Percentiles rank a stretch among this genome's conserved stretches.
Evolutionary conservation across 37 sponge, comb jelly and placozoan genomes (phyloP).

Genomic region (Chondrilla cf. caribensis): DNA sequence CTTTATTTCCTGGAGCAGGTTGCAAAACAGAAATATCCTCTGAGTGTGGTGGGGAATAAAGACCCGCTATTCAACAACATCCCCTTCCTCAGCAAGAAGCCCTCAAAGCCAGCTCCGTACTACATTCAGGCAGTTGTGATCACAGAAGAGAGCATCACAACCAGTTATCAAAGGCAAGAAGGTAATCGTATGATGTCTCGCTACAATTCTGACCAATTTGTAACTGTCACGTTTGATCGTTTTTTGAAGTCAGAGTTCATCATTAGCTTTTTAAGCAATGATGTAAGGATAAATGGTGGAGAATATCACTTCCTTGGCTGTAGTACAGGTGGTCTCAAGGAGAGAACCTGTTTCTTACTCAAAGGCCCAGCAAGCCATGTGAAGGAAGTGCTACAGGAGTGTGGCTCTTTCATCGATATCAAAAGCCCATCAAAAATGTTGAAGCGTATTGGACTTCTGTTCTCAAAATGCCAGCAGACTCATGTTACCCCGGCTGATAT

Average conservation of each 20-base stretch:
- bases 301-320: slow-evolving; percentile 65
- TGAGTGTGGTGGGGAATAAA: background rate
- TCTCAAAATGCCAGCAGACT: slow-evolving; percentile 59
- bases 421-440: slow-evolving; percentile 51
- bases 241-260: slow-evolving; percentile 17
- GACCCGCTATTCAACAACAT: background rate
- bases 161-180: background rate
- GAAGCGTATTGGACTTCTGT: slow-evolving; percentile 76
- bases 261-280: slow-evolving; percentile 13
- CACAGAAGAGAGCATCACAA: background rate
- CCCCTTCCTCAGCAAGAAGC: background rate
- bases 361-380: slow-evolving; percentile 35
- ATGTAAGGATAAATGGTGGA: slow-evolving; percentile 44
- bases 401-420: slow-evolving; percentile 45
- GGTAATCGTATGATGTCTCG: slow-evolving; percentile 57
- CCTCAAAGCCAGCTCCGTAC: background rate
- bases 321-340: slow-evolving; percentile 66
- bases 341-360: slow-evolving; percentile 59
- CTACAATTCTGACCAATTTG: slow-evolving; percentile 35
- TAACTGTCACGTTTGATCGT: slow-evolving; percentile 34
- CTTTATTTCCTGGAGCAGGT: slow-evolving; percentile 29
- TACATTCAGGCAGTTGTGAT: background rate
- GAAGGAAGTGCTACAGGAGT: slow-evolving; percentile 32
- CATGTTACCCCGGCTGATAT: slow-evolving; percentile 32
- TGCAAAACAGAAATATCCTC: background rate